A percentile compares a stretch with the other conserved stretches of the same genome.
These are phyloP conservation scores for Corythornis madagascariensis DNA, from an alignment of 2,113 vertebrate species.

Conservation along the genomic window DNA sequence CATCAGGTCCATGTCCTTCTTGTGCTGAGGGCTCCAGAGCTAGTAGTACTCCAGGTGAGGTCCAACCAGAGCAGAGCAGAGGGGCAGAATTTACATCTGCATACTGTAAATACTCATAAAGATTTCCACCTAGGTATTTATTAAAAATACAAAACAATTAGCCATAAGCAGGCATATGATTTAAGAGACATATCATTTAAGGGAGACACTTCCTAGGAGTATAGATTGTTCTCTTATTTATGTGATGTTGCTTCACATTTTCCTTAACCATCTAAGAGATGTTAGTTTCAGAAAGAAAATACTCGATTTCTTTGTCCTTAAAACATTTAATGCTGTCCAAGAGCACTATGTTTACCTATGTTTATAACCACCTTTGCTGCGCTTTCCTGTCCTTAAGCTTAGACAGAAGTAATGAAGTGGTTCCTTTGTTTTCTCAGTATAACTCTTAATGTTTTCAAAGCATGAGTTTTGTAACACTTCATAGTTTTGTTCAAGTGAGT, in stretches of 20 bases:
- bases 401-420: not conserved
- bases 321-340: not conserved
- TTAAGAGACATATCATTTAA: not conserved
- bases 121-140: not conserved
- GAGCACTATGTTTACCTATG: not conserved
- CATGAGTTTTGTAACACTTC: not conserved
- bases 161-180: not conserved
- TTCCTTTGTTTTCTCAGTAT: not conserved
- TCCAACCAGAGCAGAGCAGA: too few species aligned
- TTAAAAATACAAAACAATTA: not conserved
- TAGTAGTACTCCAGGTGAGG: too few species aligned
- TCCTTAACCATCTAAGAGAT: not conserved
- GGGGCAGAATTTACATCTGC: not conserved
- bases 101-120: not conserved
- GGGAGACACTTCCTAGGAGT: not conserved
- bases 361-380: not conserved
- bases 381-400: not conserved
- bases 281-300: not conserved
- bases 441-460: not conserved
- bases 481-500: not conserved
- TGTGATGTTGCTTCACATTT: not conserved
- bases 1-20: too few species aligned
- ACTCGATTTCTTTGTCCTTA: not conserved
- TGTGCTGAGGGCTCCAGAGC: too few species aligned
- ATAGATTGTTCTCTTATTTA: not conserved